Percentiles rank a stretch among this genome's conserved stretches.
These are phyloP conservation scores for Macrophya annulata DNA, from an alignment of 2,888 invertebrate species.

Conservation along the genomic window DNA sequence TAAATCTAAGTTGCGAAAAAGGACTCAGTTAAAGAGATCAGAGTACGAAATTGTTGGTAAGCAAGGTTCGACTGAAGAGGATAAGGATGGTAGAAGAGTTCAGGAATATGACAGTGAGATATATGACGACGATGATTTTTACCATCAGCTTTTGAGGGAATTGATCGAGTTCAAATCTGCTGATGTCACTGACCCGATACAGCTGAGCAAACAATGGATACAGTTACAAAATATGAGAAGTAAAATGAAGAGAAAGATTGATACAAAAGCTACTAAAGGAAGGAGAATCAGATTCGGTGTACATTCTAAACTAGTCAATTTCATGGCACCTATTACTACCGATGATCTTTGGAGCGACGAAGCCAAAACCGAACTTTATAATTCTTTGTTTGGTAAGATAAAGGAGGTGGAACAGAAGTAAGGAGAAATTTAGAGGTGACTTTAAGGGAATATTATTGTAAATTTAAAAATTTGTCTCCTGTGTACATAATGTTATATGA, in stretches of 20 bases:
- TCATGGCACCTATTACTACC: slow-evolving; percentile 91
- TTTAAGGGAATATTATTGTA: background rate
- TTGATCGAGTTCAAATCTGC: slow-evolving; percentile 95
- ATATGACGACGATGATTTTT: slow-evolving; percentile 98
- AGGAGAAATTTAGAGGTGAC: background rate
- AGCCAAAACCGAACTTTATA: slow-evolving; percentile 90
- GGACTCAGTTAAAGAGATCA: slow-evolving; percentile 90
- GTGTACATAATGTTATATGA: slow-evolving; percentile 44
- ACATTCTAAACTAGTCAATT: slow-evolving; percentile 93
- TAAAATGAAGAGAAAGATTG: slow-evolving; percentile 96
- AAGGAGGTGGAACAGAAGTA: slow-evolving; percentile 62
- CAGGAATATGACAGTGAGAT: slow-evolving; percentile 90
- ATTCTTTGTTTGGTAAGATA: slow-evolving; percentile 89
- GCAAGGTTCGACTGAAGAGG: slow-evolving; percentile 67
- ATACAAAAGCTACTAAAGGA: slow-evolving; percentile 97
- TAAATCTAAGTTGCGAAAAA: slow-evolving; percentile 87
- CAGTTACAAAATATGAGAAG: slow-evolving; percentile 94
- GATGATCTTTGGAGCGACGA: slow-evolving; percentile 87
- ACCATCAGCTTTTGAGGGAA: slow-evolving; percentile 95
- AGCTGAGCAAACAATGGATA: slow-evolving; percentile 94
- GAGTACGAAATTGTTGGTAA: slow-evolving; percentile 87
- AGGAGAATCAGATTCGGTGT: slow-evolving; percentile 93
- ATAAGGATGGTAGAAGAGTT: slow-evolving; percentile 74
- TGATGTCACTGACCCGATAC: slow-evolving; percentile 91
- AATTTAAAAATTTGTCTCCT: slow-evolving; percentile 10